Conservation (phyloP, 1,140 invertebrate genomes). For the Spodoptera litura region DNA sequence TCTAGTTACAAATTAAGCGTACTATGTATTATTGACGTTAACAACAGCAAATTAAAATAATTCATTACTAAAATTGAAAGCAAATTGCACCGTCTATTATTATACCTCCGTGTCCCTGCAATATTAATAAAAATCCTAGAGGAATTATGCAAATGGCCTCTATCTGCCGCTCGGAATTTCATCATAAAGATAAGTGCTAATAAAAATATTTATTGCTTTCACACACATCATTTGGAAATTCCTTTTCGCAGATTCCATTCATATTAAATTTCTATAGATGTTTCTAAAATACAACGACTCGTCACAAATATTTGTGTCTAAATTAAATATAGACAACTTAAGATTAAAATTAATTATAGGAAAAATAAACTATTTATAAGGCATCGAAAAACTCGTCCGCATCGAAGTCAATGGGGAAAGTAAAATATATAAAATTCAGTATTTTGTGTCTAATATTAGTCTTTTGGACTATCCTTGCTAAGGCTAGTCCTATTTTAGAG, state of each 20-base stretch:
- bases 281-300: background rate
- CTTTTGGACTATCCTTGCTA: too few relatives aligned
- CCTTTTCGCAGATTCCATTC: background rate
- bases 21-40: background rate
- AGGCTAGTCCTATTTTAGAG: too few relatives aligned
- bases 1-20: too few relatives aligned
- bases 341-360: too few relatives aligned
- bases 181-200: conserved; percentile 37
- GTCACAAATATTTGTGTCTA: too few relatives aligned
- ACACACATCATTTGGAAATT: conserved; percentile 11
- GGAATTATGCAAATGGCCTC: conserved; percentile 30
- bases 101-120: conserved; percentile 8
- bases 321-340: too few relatives aligned
- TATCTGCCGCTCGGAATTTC: conserved; percentile 1
- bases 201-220: conserved; percentile 28
- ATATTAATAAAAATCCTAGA: conserved; percentile 30
- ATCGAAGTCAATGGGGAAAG: too few relatives aligned
- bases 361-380: too few relatives aligned
- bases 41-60: too few relatives aligned
- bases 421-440: too few relatives aligned
- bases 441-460: too few relatives aligned
- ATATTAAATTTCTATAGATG: conserved; percentile 3
- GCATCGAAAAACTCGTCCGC: too few relatives aligned
- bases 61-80: conserved; percentile 29
- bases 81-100: background rate